Percentiles rank a stretch among this genome's conserved stretches.
phyloP scores from a whole-genome alignment of 2,113 vertebrate species.

The Podarcis raffonei region DNA sequence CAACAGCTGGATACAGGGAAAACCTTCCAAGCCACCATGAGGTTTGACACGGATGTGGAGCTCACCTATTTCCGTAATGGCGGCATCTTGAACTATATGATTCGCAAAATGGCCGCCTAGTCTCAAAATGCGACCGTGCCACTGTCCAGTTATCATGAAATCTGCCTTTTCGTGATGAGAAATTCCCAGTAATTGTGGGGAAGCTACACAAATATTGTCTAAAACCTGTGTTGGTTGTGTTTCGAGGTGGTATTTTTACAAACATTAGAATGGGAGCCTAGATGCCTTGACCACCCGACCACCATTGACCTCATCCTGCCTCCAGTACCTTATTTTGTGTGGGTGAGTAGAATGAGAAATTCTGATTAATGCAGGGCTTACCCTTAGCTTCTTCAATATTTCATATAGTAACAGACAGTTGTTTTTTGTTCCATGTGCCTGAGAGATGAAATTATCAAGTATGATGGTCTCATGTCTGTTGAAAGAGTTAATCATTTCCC shows the following conservation, averaged over 20 bases:
- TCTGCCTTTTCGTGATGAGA: neutral
- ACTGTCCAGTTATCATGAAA: conserved; percentile 2
- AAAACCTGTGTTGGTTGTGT: conserved; percentile 31
- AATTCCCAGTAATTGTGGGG: neutral
- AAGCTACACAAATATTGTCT: neutral
- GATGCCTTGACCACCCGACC: neutral
- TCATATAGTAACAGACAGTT: conserved; percentile 53
- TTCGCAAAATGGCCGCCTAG: conserved; percentile 89
- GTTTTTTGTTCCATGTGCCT: conserved; percentile 1
- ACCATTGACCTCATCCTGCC: neutral
- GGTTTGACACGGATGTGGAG: conserved; percentile 96
- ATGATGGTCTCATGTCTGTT: conserved; percentile 21
- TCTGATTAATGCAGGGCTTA: neutral
- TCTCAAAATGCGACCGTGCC: conserved; percentile 12
- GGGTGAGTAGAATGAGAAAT: neutral
- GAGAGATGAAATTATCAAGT: conserved; percentile 10
- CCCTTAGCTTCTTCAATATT: conserved; percentile 4
- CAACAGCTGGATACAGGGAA: conserved; percentile 90
- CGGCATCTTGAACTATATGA: conserved; percentile 99
- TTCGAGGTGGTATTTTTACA: conserved; percentile 39
- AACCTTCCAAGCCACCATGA: conserved; percentile 86
- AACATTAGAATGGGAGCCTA: neutral
- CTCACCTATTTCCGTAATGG: conserved; percentile 91
- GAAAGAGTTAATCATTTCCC: conserved; percentile 19
- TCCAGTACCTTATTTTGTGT: neutral